phyloP scores from a whole-genome alignment of 1,140 invertebrate genomes.

The Lordiphosa mommai region DNA sequence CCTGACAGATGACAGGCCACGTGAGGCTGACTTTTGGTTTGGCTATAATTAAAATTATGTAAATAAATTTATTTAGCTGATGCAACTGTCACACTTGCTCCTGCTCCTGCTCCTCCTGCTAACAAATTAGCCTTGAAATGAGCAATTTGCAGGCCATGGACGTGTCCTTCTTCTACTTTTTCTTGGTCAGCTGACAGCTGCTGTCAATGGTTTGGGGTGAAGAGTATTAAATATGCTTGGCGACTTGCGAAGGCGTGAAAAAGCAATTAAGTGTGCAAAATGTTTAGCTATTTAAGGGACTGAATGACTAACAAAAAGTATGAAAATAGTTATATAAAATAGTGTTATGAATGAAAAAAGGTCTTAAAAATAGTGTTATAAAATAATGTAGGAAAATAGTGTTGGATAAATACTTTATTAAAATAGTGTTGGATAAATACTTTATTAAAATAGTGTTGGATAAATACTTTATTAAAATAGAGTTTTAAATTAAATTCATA shows the following conservation, averaged over 20 bases:
- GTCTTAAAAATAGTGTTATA: no score
- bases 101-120: slow-evolving; percentile 13
- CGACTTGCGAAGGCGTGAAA: slow-evolving; percentile 56
- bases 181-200: slow-evolving; percentile 65
- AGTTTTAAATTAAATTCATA: no score
- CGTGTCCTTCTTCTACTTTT: slow-evolving; percentile 27
- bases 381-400: no score
- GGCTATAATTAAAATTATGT: slow-evolving; percentile 76
- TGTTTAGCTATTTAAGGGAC: not conserved
- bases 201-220: slow-evolving; percentile 56
- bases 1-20: slow-evolving; percentile 47
- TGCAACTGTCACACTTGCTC: slow-evolving; percentile 54
- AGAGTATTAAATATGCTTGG: slow-evolving; percentile 68
- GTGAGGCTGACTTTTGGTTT: slow-evolving; percentile 39
- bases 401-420: no score
- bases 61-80: slow-evolving; percentile 73
- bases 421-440: no score
- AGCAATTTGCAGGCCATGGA: slow-evolving; percentile 68
- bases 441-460: no score
- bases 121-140: slow-evolving; percentile 78
- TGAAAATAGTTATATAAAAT: no score
- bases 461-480: no score
- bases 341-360: no score
- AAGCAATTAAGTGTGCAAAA: slow-evolving; percentile 67
- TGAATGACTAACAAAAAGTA: not conserved